Conservation (phyloP, 2,888 invertebrate species). For the Cyrtodaria siliqua region DNA sequence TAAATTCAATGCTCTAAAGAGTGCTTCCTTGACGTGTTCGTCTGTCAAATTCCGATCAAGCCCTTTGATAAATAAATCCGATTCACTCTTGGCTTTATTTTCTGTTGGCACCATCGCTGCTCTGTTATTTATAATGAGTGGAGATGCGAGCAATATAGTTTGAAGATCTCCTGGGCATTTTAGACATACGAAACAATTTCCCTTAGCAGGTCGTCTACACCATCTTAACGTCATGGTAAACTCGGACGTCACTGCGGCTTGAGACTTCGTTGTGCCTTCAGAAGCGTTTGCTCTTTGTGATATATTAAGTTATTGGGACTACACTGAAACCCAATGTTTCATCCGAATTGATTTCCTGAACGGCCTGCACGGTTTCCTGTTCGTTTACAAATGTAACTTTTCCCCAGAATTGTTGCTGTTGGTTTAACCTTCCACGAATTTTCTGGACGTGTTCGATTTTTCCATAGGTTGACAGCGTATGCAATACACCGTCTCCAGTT, state of each 20-base stretch:
- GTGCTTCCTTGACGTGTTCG: no score
- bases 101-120: no score
- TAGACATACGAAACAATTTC: slow-evolving; percentile 66
- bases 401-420: no score
- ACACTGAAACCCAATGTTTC: neutral
- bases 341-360: slow-evolving; percentile 24
- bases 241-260: no score
- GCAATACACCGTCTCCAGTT: neutral
- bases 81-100: no score
- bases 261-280: neutral
- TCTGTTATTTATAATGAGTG: no score
- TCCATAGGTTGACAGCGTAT: slow-evolving; percentile 35
- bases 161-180: slow-evolving; percentile 43
- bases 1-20: no score
- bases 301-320: slow-evolving; percentile 7
- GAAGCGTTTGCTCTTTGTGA: neutral
- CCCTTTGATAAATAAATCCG: no score
- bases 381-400: slow-evolving; percentile 63
- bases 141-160: neutral
- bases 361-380: slow-evolving; percentile 50
- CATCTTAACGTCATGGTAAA: slow-evolving; percentile 68
- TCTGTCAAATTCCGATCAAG: no score
- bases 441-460: slow-evolving; percentile 60
- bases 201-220: slow-evolving; percentile 67
- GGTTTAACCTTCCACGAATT: slow-evolving; percentile 40